A percentile compares a stretch with the other conserved stretches of the same genome.
These are phyloP conservation scores for Pristionchus maxplancki DNA, from an alignment of 2,888 invertebrate species.

Conservation along the genomic window DNA sequence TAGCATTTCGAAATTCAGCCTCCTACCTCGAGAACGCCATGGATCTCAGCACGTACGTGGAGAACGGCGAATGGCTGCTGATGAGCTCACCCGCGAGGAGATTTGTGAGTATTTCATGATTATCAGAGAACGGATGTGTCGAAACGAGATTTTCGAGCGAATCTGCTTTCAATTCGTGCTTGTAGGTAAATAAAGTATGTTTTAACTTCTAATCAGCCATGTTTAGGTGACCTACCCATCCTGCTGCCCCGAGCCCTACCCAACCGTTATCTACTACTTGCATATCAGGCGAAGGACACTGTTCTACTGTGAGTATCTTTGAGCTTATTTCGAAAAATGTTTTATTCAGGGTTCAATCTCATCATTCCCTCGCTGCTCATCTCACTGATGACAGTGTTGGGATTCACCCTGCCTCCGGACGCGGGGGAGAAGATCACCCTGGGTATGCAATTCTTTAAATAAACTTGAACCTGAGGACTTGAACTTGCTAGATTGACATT, in stretches of 20 bases:
- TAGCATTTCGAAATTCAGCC: no score
- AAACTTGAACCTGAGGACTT: no score
- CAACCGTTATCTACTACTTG: constrained; percentile 86
- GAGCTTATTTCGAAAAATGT: background rate
- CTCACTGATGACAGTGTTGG: constrained; percentile 97
- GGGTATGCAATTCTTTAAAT: no score
- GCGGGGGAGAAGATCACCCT: constrained; percentile 98
- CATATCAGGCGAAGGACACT: constrained; percentile 95
- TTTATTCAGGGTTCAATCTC: constrained; percentile 90
- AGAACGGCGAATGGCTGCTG: constrained; percentile 72
- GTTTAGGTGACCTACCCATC: constrained; percentile 80
- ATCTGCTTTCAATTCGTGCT: no score
- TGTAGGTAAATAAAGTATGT: no score
- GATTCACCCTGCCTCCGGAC: constrained; percentile 98
- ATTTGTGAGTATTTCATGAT: background rate
- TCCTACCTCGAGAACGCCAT: constrained; percentile 63
- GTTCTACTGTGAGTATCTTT: constrained; percentile 86
- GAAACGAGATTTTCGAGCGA: no score
- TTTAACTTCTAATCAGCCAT: no score
- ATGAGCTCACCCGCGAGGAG: constrained; percentile 77
- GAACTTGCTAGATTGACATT: no score
- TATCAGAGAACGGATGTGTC: no score
- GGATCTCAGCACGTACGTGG: constrained; percentile 71
- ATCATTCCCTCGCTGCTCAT: constrained; percentile 99
- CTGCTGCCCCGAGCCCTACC: constrained; percentile 86